Evolutionary conservation across 2,888 invertebrate genomes (phyloP).

Genomic region (Pachycephus smyrnensis): DNA sequence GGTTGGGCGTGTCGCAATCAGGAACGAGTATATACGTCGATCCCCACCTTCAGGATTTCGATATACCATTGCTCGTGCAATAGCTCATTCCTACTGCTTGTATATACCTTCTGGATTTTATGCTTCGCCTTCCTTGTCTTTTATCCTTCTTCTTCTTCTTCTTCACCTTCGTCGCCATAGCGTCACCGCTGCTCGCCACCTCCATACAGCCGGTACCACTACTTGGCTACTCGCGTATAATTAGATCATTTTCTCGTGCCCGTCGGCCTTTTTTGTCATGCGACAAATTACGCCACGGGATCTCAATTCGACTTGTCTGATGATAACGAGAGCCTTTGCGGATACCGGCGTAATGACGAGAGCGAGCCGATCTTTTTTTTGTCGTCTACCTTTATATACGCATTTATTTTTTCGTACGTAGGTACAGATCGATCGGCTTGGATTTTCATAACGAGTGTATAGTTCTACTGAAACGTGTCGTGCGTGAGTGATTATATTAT

Average conservation of each 20-base stretch:
- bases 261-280: constrained; percentile 30
- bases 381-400: not conserved
- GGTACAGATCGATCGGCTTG: not conserved
- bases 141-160: constrained; percentile 22
- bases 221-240: constrained; percentile 27
- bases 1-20: constrained; percentile 47
- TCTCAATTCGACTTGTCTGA: constrained; percentile 26
- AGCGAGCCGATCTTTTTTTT: not conserved
- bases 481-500: no score
- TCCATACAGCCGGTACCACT: no score
- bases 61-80: no score
- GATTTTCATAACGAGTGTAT: not conserved
- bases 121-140: constrained; percentile 25
- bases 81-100: constrained; percentile 6
- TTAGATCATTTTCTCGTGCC: constrained; percentile 41
- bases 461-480: no score
- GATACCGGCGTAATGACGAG: not conserved
- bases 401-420: not conserved
- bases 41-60: no score
- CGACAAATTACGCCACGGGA: constrained; percentile 41
- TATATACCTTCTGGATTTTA: constrained; percentile 16
- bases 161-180: constrained; percentile 16
- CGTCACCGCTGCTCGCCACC: no score
- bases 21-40: constrained; percentile 10
- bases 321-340: no score